Evolutionary conservation across 2,797 vertebrate genomes (phyloP).

Genomic region (Streptopelia turtur): DNA sequence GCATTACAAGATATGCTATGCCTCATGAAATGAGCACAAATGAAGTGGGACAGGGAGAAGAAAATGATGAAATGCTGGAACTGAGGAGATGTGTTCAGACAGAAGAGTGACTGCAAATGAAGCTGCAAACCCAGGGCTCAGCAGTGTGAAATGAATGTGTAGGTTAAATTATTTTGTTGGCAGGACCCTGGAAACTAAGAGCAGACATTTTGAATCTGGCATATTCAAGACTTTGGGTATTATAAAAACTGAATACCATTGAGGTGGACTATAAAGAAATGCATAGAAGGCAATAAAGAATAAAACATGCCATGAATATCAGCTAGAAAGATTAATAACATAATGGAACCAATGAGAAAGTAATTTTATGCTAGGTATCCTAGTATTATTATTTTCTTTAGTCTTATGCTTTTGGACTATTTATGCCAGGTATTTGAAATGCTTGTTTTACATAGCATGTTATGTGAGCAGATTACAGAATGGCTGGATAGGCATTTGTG

Average conservation of each 20-base stretch:
- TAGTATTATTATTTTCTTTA: neutral
- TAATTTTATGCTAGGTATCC: neutral
- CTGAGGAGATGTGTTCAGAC: slow-evolving; percentile 36
- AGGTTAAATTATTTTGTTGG: slow-evolving; percentile 47
- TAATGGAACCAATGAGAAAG: neutral
- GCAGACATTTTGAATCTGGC: slow-evolving; percentile 30
- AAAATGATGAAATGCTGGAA: slow-evolving; percentile 45
- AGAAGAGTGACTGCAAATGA: slow-evolving; percentile 60
- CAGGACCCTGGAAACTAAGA: slow-evolving; percentile 25
- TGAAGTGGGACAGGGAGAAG: slow-evolving; percentile 35
- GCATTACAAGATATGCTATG: slow-evolving; percentile 1
- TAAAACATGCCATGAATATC: neutral
- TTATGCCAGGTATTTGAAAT: neutral
- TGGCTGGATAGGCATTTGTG: neutral
- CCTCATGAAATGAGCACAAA: slow-evolving; percentile 51
- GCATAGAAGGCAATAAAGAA: neutral
- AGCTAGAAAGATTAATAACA: slow-evolving; percentile 9
- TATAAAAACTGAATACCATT: neutral
- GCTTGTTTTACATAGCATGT: neutral
- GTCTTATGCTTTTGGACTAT: neutral
- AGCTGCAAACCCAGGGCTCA: slow-evolving; percentile 40
- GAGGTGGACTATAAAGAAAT: slow-evolving; percentile 3
- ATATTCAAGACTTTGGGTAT: slow-evolving; percentile 16
- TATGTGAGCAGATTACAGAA: slow-evolving; percentile 1
- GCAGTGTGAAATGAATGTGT: slow-evolving; percentile 28